Percentiles rank a stretch among this genome's conserved stretches.
These are phyloP conservation scores for Equus quagga DNA, from an alignment of 2,113 vertebrate genomes.

Conservation along the genomic window DNA sequence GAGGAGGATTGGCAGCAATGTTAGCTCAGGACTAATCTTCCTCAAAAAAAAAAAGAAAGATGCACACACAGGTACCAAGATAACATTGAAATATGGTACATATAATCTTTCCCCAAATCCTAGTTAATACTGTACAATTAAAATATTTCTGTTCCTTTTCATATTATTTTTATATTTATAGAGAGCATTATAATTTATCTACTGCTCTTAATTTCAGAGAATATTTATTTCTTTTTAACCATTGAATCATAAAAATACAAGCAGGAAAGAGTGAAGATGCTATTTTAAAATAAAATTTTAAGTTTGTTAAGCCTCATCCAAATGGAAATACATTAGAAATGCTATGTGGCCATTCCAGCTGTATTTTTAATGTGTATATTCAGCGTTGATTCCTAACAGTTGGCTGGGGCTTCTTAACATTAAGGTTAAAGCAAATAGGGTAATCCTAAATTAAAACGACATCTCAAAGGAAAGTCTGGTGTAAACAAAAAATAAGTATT, in stretches of 20 bases:
- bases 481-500: slow-evolving; percentile 40
- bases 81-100: neutral
- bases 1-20: no score
- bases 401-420: neutral
- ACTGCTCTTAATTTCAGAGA: slow-evolving; percentile 25
- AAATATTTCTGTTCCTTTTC: neutral
- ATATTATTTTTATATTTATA: neutral
- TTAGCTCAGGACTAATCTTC: no score
- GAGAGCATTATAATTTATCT: neutral
- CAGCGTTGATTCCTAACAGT: neutral
- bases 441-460: slow-evolving; percentile 13
- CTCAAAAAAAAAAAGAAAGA: no score
- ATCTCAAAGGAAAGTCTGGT: neutral
- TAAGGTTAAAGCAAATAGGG: neutral
- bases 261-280: neutral
- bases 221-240: slow-evolving; percentile 10
- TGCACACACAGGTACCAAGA: neutral
- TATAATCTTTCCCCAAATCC: neutral
- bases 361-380: neutral
- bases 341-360: neutral
- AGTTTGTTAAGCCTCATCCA: neutral
- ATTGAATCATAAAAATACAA: neutral
- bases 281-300: slow-evolving; percentile 50
- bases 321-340: slow-evolving; percentile 17
- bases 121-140: neutral